Conservation (phyloP, 2,888 invertebrate genomes). For the Caenorhabditis doughertyi region DNA sequence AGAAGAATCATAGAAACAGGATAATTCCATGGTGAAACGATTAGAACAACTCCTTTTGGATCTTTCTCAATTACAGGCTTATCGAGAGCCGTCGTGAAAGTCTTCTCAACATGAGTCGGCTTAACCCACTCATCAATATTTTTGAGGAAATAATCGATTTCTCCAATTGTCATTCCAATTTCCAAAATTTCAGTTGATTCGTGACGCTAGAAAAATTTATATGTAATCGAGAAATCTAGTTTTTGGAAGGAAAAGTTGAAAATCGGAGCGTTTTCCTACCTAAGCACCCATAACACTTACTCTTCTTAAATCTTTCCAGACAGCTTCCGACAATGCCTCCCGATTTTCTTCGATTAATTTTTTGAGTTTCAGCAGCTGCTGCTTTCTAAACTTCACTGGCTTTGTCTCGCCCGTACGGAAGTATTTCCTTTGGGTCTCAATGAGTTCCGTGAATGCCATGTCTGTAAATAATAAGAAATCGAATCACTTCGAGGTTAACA, state of each 20-base stretch:
- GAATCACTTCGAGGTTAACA: background rate
- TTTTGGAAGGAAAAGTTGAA: background rate
- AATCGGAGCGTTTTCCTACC: too few relatives aligned
- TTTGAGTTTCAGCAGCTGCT: conserved; percentile 70
- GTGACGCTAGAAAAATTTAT: conserved; percentile 51
- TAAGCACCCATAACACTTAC: conserved; percentile 40
- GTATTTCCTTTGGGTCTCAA: conserved; percentile 72
- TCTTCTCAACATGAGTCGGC: conserved; percentile 66
- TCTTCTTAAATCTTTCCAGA: conserved; percentile 78
- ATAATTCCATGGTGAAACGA: conserved; percentile 96
- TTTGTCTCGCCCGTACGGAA: conserved; percentile 72
- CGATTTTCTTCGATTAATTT: conserved; percentile 72
- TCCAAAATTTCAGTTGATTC: conserved; percentile 70
- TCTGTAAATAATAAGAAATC: conserved; percentile 1
- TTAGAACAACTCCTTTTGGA: conserved; percentile 93
- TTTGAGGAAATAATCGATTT: conserved; percentile 74
- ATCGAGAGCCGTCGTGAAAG: conserved; percentile 81
- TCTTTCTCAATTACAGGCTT: conserved; percentile 72
- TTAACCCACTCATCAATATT: conserved; percentile 75
- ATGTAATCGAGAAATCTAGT: background rate
- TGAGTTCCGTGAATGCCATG: conserved; percentile 54
- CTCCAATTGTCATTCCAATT: conserved; percentile 70
- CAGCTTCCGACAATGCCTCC: conserved; percentile 73
- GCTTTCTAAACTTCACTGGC: conserved; percentile 51
- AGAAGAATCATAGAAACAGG: conserved; percentile 85